phyloP scores from a whole-genome alignment of 2,113 vertebrate species.

The Nymphicus hollandicus region DNA sequence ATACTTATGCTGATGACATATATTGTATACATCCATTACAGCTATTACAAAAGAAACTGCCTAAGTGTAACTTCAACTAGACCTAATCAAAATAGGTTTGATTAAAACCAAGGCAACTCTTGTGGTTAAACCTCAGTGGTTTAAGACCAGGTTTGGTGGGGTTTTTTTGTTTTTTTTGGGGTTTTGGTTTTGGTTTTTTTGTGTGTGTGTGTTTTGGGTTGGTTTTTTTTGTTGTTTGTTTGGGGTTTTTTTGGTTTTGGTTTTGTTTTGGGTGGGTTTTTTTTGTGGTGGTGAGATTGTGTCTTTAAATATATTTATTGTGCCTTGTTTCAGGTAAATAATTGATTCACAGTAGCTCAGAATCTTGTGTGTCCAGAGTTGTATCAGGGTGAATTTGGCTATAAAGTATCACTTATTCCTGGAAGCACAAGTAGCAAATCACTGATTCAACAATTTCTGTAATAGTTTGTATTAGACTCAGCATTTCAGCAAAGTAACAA shows the following conservation, averaged over 20 bases:
- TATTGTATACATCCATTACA: not conserved
- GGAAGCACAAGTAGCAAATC: not conserved
- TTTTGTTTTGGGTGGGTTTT: not conserved
- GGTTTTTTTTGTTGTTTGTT: not conserved
- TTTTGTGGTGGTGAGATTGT: not conserved
- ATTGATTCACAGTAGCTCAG: constrained; percentile 2
- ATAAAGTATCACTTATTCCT: not conserved
- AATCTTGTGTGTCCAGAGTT: constrained; percentile 14
- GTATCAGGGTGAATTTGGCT: not conserved
- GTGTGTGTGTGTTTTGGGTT: not conserved
- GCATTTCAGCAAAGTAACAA: constrained; percentile 31
- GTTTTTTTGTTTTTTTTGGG: not conserved
- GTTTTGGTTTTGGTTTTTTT: not conserved
- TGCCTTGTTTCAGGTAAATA: constrained; percentile 14
- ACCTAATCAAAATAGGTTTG: not conserved
- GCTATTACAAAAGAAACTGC: not conserved
- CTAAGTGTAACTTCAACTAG: not conserved
- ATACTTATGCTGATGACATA: not conserved
- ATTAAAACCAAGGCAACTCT: not conserved
- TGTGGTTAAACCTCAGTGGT: not conserved
- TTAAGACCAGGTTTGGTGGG: not conserved
- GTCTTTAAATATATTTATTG: not conserved
- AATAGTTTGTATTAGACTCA: constrained; percentile 16
- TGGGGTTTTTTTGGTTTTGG: not conserved
- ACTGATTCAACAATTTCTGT: not conserved